phyloP scores from a whole-genome alignment of 2,888 invertebrate species.

The Ectropis crepuscularia region DNA sequence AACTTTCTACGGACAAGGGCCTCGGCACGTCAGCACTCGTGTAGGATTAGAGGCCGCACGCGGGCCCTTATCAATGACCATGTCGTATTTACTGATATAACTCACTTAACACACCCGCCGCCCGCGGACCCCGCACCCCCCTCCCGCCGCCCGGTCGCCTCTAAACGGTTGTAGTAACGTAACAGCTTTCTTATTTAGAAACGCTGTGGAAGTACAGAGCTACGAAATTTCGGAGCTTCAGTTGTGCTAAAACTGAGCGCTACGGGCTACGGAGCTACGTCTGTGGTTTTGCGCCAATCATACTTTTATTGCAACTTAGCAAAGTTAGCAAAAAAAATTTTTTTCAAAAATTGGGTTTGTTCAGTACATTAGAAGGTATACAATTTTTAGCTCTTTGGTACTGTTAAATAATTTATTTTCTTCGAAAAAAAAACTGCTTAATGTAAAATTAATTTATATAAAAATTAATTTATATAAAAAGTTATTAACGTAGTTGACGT shows the following conservation, averaged over 20 bases:
- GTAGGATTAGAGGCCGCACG: constrained; percentile 7
- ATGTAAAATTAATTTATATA: too few relatives aligned
- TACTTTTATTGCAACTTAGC: too few relatives aligned
- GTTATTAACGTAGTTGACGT: too few relatives aligned
- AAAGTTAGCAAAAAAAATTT: too few relatives aligned
- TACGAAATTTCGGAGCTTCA: neutral
- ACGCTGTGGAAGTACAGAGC: neutral
- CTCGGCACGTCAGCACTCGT: constrained; percentile 32
- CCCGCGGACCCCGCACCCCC: neutral
- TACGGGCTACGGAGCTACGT: constrained; percentile 24
- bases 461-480: too few relatives aligned
- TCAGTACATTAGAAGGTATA: too few relatives aligned
- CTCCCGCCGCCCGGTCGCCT: neutral
- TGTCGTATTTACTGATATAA: neutral
- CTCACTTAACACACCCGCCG: neutral
- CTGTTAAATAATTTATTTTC: too few relatives aligned
- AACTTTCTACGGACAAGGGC: constrained; percentile 23
- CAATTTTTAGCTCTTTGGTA: too few relatives aligned
- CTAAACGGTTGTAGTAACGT: neutral
- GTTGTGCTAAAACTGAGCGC: neutral
- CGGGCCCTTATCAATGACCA: constrained; percentile 4
- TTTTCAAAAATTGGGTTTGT: too few relatives aligned
- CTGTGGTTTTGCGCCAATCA: neutral
- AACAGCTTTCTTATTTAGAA: neutral
- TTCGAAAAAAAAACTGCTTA: too few relatives aligned